Conservation (phyloP, 2,888 invertebrate genomes). For the Nemapogon koenigi region DNA sequence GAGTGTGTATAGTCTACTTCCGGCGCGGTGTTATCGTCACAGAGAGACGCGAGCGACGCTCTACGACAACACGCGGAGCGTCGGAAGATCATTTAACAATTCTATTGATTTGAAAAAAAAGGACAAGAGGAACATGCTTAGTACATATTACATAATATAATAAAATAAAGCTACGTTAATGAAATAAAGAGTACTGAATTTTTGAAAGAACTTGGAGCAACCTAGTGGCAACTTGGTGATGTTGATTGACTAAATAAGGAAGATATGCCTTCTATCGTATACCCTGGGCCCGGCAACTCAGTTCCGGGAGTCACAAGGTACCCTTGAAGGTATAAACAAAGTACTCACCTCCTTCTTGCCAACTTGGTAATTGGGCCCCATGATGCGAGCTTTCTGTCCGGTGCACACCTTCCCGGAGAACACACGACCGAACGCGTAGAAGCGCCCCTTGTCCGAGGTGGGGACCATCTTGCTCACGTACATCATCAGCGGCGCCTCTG, state of each 20-base stretch:
- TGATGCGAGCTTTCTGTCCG: constrained; percentile 95
- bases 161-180: no score
- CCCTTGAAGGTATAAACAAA: no score
- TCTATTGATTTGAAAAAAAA: no score
- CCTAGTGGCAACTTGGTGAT: no score
- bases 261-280: no score
- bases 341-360: constrained; percentile 88
- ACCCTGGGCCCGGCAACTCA: no score
- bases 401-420: constrained; percentile 95
- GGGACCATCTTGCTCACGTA: constrained; percentile 99
- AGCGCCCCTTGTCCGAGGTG: constrained; percentile 98
- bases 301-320: no score
- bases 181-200: no score
- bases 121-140: no score
- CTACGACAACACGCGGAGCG: constrained; percentile 38
- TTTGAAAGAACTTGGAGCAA: no score
- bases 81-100: constrained; percentile 22
- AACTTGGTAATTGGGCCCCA: constrained; percentile 98
- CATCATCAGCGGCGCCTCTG: constrained; percentile 99
- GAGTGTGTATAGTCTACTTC: constrained; percentile 61
- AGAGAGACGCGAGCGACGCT: constrained; percentile 22
- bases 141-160: no score
- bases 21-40: constrained; percentile 70
- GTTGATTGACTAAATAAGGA: no score
- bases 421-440: constrained; percentile 99